A percentile compares a stretch with the other conserved stretches of the same genome.
Conservation (phyloP, 2,888 invertebrate genomes). For the Spicauda simplicius region DNA sequence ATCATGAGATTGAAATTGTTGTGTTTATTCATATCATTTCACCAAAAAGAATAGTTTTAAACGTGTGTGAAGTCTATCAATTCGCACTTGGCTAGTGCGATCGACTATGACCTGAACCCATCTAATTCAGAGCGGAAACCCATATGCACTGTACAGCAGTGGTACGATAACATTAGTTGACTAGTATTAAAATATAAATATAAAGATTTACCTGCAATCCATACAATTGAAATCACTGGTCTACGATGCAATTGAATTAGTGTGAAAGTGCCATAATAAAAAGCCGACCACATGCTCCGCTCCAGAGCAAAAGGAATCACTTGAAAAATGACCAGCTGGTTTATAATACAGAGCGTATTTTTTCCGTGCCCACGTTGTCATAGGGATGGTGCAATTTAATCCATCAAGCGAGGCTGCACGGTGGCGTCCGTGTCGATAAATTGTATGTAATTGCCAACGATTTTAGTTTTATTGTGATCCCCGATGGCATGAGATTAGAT, state of each 20-base stretch:
- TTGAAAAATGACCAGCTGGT: slow-evolving; percentile 85
- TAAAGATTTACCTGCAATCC: too few species aligned
- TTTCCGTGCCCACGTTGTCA: slow-evolving; percentile 83
- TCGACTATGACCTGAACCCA: too few species aligned
- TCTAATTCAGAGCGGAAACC: too few species aligned
- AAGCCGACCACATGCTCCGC: slow-evolving; percentile 65
- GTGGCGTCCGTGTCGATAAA: slow-evolving; percentile 77
- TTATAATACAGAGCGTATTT: slow-evolving; percentile 82
- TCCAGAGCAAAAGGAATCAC: slow-evolving; percentile 81
- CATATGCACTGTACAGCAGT: too few species aligned
- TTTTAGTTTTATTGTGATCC: slow-evolving; percentile 79
- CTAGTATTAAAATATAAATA: too few species aligned
- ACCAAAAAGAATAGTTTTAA: too few species aligned
- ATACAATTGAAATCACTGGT: too few species aligned
- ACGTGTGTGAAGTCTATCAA: too few species aligned
- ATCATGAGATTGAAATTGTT: too few species aligned
- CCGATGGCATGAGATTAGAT: slow-evolving; percentile 66
- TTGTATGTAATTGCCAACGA: slow-evolving; percentile 78
- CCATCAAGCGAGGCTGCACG: slow-evolving; percentile 78
- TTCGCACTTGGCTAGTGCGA: too few species aligned
- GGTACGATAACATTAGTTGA: too few species aligned
- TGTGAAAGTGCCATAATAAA: slow-evolving; percentile 47
- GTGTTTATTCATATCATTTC: too few species aligned
- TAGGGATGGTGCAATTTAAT: slow-evolving; percentile 85
- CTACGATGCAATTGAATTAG: neutral